Percentiles rank a stretch among this genome's conserved stretches.
Conservation (phyloP, 2,113 vertebrate species). For the Nyctibius bracteatus region DNA sequence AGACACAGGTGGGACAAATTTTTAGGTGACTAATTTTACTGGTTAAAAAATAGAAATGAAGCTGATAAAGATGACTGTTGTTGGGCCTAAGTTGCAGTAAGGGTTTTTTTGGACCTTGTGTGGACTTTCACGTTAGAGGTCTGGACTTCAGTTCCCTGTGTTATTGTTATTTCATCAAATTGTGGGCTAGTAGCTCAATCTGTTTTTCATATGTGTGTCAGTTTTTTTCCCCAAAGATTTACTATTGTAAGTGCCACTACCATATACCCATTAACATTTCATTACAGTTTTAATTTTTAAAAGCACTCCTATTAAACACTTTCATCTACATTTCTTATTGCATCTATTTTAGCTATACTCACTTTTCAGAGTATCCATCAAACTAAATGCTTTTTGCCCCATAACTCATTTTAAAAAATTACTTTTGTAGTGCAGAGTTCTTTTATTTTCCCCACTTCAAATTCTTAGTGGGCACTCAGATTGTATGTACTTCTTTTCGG, state of each 20-base stretch:
- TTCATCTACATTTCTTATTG: not conserved
- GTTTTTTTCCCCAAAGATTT: not conserved
- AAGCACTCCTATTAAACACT: not conserved
- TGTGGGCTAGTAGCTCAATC: not conserved
- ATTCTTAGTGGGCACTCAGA: not conserved
- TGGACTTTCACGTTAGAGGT: accelerated
- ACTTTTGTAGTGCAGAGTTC: not conserved
- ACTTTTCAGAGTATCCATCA: not conserved
- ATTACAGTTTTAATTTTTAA: not conserved
- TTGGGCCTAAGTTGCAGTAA: not conserved
- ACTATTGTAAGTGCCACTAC: not conserved
- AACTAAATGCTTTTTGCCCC: not conserved
- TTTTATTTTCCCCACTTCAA: not conserved
- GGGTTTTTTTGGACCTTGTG: accelerated
- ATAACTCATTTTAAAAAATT: not conserved
- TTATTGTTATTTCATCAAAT: not conserved
- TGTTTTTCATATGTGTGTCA: not conserved
- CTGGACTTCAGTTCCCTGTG: not conserved
- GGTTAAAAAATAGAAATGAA: not conserved
- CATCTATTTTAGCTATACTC: not conserved
- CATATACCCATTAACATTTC: not conserved
- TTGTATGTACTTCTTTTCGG: not conserved
- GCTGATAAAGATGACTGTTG: not conserved
- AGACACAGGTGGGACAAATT: not conserved
- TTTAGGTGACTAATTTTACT: not conserved